phyloP scores from a whole-genome alignment of 2,888 invertebrate species.

The Standfussiana lucernea region DNA sequence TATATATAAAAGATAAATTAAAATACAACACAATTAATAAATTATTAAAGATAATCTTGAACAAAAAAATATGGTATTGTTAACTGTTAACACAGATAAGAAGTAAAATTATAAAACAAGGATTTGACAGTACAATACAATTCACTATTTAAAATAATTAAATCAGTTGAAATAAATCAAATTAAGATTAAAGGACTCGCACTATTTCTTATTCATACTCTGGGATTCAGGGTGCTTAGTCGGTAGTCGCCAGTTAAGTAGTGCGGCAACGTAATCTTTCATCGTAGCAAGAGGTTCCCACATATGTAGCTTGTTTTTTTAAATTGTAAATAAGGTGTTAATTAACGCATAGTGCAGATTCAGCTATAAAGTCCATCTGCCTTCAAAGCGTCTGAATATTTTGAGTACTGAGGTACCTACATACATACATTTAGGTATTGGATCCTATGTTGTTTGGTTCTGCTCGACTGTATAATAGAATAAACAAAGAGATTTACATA shows the following conservation, averaged over 20 bases:
- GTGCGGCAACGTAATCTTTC: slow-evolving; percentile 19
- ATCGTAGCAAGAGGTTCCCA: neutral
- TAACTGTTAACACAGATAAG: too few relatives aligned
- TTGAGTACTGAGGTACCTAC: neutral
- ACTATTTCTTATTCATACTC: slow-evolving; percentile 15
- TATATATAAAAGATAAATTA: too few relatives aligned
- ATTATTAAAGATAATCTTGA: too few relatives aligned
- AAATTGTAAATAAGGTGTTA: neutral
- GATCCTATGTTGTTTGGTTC: neutral
- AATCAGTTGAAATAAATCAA: too few relatives aligned
- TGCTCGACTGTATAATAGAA: too few relatives aligned
- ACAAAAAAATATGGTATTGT: too few relatives aligned
- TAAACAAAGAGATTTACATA: too few relatives aligned
- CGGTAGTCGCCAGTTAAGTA: slow-evolving; percentile 2
- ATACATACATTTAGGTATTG: neutral
- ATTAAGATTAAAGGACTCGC: too few relatives aligned
- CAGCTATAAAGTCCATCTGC: neutral
- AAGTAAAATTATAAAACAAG: too few relatives aligned
- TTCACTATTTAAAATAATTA: too few relatives aligned
- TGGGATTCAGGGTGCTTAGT: neutral
- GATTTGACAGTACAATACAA: too few relatives aligned
- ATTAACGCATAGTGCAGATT: slow-evolving; percentile 1
- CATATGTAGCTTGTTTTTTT: neutral
- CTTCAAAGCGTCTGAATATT: neutral
- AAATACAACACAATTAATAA: too few relatives aligned